Evolutionary conservation across 1,140 invertebrate genomes (phyloP), one percentile per base, ranked within the genome.

Genomic region (Campoletis sonorensis): DNA sequence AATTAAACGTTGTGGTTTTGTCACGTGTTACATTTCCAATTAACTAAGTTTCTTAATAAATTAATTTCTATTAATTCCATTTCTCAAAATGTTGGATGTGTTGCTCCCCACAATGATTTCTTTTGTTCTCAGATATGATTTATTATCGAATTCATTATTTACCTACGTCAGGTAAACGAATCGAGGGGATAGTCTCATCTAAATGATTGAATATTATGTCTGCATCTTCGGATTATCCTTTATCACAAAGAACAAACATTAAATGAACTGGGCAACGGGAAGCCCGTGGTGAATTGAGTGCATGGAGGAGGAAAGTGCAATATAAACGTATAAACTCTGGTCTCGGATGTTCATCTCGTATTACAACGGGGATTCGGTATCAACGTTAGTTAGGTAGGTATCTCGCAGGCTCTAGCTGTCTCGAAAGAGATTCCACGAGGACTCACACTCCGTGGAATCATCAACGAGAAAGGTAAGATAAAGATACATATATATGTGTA

Each of bases 341-440:
- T 27, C 72, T 75, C 72, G 72, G 49, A 54, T 51, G 23, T 75
- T 75, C 40, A 75, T 75, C 72, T 75, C 72, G 26, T 23, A 49
- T 75, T 75, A 75, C 72, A 33, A 49, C 37, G 40, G 23, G 72
- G 26, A 18, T 15, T 70, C 67, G 13, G 23, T 54, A 54, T 75
- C 49, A 70, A 16, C 67, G 30, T 70, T 75, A 75, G 16, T 23
- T 37, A 33, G 7, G 68, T 40, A 18, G 10, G 70, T 72, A 54
- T 75, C 72, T 54, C 16, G 45, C 4, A 18, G 72, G 23, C 67
- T 33, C 30, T 21, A 30, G 67, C 27, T 70, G 67, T 33, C 67
- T 21, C 67, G 30, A 33, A 33, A 33, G 30, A 70, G 67, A 70
- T 70, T 70, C 30, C 15, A 21, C 67, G 30, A 70, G 67, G 67